A percentile compares a stretch with the other conserved stretches of the same genome.
These are phyloP conservation scores for Arge pagana DNA, from an alignment of 2,888 invertebrate species.

Conservation along the genomic window DNA sequence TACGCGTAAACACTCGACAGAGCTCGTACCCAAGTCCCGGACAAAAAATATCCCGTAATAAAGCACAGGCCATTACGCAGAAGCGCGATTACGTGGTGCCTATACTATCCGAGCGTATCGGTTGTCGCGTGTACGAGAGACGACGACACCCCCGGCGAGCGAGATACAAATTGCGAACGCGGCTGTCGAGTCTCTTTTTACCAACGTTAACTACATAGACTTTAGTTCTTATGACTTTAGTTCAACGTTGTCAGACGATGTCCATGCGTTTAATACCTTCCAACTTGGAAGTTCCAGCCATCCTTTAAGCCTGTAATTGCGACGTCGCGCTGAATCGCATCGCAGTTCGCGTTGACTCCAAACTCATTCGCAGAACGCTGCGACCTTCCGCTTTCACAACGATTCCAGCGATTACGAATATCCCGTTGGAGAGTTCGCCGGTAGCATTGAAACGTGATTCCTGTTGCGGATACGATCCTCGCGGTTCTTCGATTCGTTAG, in stretches of 20 bases:
- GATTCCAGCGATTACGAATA: no score
- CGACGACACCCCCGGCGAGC: background rate
- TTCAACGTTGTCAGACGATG: background rate
- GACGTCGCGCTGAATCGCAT: no score
- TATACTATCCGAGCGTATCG: background rate
- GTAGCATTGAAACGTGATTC: no score
- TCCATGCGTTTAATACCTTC: background rate
- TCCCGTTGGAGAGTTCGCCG: no score
- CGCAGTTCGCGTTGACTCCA: no score
- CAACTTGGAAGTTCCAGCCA: background rate
- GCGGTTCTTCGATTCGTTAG: no score
- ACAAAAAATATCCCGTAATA: background rate
- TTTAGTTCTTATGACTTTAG: background rate
- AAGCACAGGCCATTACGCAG: constrained; percentile 7
- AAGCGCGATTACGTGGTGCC: background rate
- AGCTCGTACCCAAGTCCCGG: background rate
- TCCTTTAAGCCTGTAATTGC: no score
- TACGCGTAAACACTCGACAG: constrained; percentile 4
- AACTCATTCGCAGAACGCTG: no score
- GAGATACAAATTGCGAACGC: constrained; percentile 2
- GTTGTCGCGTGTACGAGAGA: background rate
- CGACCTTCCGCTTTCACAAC: no score
- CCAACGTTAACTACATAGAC: no score
- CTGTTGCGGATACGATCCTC: no score
- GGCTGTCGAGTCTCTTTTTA: background rate